Conservation (phyloP, 2,113 vertebrate genomes). For the Glaucomys volans region DNA sequence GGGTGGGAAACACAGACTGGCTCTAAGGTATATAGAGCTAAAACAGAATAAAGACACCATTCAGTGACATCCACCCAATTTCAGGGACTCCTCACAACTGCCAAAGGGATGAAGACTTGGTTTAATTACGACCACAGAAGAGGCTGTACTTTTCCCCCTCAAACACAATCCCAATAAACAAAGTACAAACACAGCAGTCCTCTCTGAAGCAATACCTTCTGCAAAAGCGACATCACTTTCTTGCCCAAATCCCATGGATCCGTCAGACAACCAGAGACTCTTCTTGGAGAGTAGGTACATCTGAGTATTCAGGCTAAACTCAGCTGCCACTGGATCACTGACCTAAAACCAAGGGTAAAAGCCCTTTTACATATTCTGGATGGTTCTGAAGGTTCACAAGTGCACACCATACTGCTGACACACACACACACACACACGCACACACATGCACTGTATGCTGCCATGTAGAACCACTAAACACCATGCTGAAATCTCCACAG, state of each 20-base stretch:
- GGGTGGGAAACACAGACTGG: too few relatives aligned
- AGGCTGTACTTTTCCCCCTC: neutral
- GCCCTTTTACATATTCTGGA: neutral
- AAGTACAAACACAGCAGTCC: neutral
- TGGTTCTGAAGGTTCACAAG: neutral
- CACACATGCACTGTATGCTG: rapidly evolving
- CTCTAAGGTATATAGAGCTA: neutral
- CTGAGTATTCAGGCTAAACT: constrained; percentile 97
- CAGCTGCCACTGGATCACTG: constrained; percentile 96
- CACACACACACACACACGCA: rapidly evolving
- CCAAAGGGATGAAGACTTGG: neutral
- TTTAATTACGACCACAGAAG: neutral
- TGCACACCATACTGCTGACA: too few relatives aligned
- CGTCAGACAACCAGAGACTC: constrained; percentile 95
- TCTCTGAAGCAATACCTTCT: constrained; percentile 89
- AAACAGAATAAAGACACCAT: neutral
- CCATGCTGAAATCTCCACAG: neutral
- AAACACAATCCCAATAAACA: neutral
- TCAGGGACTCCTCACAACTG: neutral
- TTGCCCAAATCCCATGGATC: constrained; percentile 95
- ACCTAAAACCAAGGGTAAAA: constrained; percentile 88
- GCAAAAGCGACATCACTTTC: constrained; percentile 94
- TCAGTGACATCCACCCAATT: neutral
- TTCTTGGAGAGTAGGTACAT: constrained; percentile 96
- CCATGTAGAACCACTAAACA: neutral